Percentiles rank a stretch among this genome's conserved stretches.
phyloP scores from a whole-genome alignment of 2,113 vertebrate species.

The Brachyistius frenatus region DNA sequence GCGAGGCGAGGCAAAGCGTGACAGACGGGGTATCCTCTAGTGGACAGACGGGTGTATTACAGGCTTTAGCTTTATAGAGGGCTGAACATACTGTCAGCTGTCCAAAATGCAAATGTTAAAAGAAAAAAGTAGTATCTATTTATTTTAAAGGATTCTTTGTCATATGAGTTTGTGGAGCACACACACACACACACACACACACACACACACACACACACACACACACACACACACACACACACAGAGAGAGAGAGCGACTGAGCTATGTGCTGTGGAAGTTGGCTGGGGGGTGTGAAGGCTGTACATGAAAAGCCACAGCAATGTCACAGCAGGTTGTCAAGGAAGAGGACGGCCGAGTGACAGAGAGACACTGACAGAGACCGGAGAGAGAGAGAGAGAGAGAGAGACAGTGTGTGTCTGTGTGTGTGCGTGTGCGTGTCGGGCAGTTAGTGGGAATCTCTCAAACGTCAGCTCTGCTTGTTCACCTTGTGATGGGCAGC shows the following conservation, averaged over 20 bases:
- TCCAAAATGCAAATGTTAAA: no score
- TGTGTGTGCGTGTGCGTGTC: background rate
- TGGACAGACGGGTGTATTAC: no score
- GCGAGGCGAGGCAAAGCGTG: no score
- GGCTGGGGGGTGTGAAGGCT: conserved; percentile 75
- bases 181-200: no score
- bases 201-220: no score
- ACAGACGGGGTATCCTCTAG: no score
- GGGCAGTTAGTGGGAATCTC: conserved; percentile 46
- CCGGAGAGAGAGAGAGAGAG: background rate
- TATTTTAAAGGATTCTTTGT: no score
- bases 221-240: no score
- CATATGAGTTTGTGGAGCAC: no score
- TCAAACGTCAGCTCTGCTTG: conserved; percentile 48
- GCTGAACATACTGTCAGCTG: no score
- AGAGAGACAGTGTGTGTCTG: background rate
- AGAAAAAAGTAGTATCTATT: no score
- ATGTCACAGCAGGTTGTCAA: conserved; percentile 69
- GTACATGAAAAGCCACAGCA: conserved; percentile 80
- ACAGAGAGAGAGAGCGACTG: background rate
- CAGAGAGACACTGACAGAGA: conserved; percentile 38
- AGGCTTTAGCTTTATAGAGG: no score
- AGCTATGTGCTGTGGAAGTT: conserved; percentile 79
- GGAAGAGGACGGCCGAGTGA: conserved; percentile 61
- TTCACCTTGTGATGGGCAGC: conserved; percentile 33